Conservation (phyloP, 2,888 invertebrate genomes). For the Hydroisotoma schaefferi region DNA sequence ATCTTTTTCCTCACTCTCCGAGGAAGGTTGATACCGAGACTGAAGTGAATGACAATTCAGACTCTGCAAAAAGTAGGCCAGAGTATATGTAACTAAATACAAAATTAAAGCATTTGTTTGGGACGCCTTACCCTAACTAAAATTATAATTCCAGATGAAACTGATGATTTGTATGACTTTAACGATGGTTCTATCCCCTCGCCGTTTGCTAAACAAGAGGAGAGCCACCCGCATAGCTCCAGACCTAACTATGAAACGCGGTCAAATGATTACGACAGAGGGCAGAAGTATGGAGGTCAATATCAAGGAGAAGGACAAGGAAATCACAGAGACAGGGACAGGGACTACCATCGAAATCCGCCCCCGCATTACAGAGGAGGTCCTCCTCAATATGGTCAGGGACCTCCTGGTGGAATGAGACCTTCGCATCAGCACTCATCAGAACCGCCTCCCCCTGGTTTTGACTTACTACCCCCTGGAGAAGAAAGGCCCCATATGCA, state of each 20-base stretch:
- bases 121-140: too few relatives aligned
- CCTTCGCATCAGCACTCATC: neutral
- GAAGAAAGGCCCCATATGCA: conserved; percentile 33
- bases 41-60: conserved; percentile 10
- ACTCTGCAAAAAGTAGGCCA: too few relatives aligned
- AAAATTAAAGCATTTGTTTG: too few relatives aligned
- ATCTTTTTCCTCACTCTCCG: conserved; percentile 47
- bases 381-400: conserved; percentile 19
- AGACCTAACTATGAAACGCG: neutral
- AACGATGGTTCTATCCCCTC: conserved; percentile 46
- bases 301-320: neutral
- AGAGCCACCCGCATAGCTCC: neutral
- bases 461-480: conserved; percentile 41
- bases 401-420: conserved; percentile 8
- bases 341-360: conserved; percentile 5
- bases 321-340: neutral
- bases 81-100: too few relatives aligned
- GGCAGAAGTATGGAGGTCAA: neutral
- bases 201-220: conserved; percentile 34
- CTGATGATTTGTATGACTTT: conserved; percentile 46
- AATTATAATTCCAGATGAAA: conserved; percentile 3
- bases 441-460: conserved; percentile 41
- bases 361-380: conserved; percentile 16
- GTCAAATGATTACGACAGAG: neutral
- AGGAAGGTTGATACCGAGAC: conserved; percentile 37